Evolutionary conservation across 92 coral and sea anemone genomes (phyloP).

Genomic region (Zoanthus solanderi): DNA sequence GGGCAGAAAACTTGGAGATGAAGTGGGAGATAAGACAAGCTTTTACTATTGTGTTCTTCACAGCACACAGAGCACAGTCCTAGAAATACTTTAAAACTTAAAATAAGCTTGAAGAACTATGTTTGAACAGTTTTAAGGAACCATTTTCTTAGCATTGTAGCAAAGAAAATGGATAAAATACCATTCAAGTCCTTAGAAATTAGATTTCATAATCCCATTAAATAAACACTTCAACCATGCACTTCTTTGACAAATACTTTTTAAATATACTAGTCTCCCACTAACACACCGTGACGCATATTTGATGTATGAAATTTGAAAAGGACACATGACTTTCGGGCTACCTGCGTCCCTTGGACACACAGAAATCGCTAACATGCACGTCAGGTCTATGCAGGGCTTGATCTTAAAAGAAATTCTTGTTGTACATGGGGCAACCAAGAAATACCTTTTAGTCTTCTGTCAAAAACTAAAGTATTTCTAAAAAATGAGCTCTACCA

Average conservation of each 20-base stretch:
- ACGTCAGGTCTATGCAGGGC: too few relatives aligned
- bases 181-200: background rate
- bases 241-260: background rate
- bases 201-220: constrained; percentile 1
- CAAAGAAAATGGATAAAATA: constrained; percentile 5
- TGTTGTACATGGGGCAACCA: too few relatives aligned
- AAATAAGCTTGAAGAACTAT: background rate
- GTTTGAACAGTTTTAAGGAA: constrained; percentile 3
- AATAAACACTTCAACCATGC: background rate
- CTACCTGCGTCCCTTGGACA: too few relatives aligned
- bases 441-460: too few relatives aligned
- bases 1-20: constrained; percentile 6
- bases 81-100: background rate
- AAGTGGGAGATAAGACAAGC: background rate
- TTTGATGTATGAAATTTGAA: too few relatives aligned
- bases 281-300: too few relatives aligned
- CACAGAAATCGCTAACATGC: too few relatives aligned
- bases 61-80: constrained; percentile 1
- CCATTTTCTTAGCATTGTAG: constrained; percentile 5
- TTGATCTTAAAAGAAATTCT: too few relatives aligned
- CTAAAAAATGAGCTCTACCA: too few relatives aligned
- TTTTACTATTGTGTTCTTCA: background rate
- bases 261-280: too few relatives aligned
- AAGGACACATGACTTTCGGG: too few relatives aligned
- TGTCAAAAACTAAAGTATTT: too few relatives aligned